Conservation (phyloP, 2,888 invertebrate species). For the Trisateles emortualis region DNA sequence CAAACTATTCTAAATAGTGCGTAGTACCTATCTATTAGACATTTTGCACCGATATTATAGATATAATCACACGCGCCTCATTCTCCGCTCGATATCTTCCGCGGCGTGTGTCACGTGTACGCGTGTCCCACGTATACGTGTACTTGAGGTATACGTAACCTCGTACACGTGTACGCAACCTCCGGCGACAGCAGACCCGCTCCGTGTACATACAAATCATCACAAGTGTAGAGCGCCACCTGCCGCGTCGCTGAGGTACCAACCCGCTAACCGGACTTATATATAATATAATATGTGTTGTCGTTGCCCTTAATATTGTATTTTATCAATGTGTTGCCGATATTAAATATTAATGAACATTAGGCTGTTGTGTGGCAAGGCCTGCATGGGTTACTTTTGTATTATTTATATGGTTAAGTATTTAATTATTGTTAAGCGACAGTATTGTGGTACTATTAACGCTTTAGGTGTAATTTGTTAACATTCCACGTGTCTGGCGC, state of each 20-base stretch:
- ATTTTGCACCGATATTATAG: conserved; percentile 83
- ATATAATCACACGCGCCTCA: conserved; percentile 64
- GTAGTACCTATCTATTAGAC: conserved; percentile 78
- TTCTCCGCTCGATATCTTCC: conserved; percentile 54
- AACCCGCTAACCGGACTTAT: conserved; percentile 16
- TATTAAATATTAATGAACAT: conserved; percentile 32
- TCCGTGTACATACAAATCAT: conserved; percentile 20
- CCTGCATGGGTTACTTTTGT: conserved; percentile 61
- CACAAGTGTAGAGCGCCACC: conserved; percentile 19
- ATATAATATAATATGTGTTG: conserved; percentile 48
- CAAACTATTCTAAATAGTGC: conserved; percentile 81
- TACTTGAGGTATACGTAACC: neutral
- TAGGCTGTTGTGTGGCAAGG: conserved; percentile 40
- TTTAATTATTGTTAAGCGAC: conserved; percentile 71
- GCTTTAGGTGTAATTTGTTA: conserved; percentile 75
- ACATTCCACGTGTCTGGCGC: conserved; percentile 83
- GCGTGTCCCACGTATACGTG: conserved; percentile 7
- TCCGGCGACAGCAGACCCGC: neutral
- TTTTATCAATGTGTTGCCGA: conserved; percentile 65
- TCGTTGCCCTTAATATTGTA: conserved; percentile 60
- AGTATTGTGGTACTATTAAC: conserved; percentile 79
- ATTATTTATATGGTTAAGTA: conserved; percentile 67
- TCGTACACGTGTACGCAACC: neutral
- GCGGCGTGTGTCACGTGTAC: conserved; percentile 36
- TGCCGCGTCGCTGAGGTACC: neutral